Conservation (phyloP, 2,113 vertebrate genomes). For the Perognathus longimembris region DNA sequence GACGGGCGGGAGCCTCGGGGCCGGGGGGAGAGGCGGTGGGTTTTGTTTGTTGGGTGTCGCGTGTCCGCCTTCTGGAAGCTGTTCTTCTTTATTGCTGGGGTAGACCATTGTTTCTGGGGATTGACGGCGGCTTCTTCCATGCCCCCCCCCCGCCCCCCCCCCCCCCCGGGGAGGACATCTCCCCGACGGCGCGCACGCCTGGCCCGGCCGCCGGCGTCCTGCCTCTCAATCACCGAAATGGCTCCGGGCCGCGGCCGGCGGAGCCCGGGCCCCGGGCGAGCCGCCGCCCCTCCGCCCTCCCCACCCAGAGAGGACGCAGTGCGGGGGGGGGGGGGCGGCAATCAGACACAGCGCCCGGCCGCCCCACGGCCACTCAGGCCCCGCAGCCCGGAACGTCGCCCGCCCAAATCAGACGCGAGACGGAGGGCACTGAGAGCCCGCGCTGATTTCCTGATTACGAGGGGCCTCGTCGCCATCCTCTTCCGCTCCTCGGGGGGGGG, state of each 20-base stretch:
- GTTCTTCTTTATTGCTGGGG: background rate
- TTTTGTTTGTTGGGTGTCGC: no score
- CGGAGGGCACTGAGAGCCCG: background rate
- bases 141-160: no score
- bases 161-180: background rate
- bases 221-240: background rate
- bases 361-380: background rate
- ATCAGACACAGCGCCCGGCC: background rate
- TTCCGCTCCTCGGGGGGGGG: no score
- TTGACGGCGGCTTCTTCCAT: no score
- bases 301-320: no score
- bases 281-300: no score
- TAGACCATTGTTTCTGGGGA: no score
- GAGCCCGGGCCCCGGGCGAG: no score
- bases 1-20: no score
- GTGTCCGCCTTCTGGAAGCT: background rate
- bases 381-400: background rate
- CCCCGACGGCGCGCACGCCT: slow-evolving; percentile 53
- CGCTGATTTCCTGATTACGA: background rate
- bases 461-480: background rate
- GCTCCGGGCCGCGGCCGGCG: background rate
- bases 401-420: background rate
- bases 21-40: no score
- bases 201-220: slow-evolving; percentile 19
- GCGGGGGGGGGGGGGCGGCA: background rate